These are phyloP conservation scores for Scaptomyza hsui DNA, from an alignment of 1,140 invertebrate genomes.

Conservation along the genomic window DNA sequence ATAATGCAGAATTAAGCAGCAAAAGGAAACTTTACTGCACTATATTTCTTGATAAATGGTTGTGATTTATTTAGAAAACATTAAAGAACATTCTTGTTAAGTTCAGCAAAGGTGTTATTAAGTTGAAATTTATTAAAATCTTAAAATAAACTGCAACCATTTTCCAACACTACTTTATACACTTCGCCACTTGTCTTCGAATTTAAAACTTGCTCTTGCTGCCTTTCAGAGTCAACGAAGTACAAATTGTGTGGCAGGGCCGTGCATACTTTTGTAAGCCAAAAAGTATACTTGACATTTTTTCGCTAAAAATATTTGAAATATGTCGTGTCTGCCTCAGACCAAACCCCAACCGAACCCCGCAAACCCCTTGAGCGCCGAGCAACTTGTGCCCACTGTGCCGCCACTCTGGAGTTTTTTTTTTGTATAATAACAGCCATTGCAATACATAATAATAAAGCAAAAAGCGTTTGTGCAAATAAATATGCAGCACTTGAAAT, in stretches of 20 bases:
- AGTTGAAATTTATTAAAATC: too few species aligned
- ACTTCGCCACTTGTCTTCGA: background rate
- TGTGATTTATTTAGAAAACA: too few species aligned
- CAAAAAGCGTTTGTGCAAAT: constrained; percentile 75
- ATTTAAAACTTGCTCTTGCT: constrained; percentile 13
- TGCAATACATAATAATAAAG: constrained; percentile 77
- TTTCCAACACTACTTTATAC: too few species aligned
- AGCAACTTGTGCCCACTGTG: constrained; percentile 44
- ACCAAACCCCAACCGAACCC: constrained; percentile 25
- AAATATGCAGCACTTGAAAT: constrained; percentile 79
- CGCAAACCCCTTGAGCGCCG: constrained; percentile 46
- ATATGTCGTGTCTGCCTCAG: constrained; percentile 53
- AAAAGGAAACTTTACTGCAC: constrained; percentile 3
- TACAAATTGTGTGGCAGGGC: background rate
- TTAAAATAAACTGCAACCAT: too few species aligned
- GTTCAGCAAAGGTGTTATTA: too few species aligned
- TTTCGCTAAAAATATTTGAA: constrained; percentile 65
- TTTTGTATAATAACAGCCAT: constrained; percentile 64
- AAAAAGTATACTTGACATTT: constrained; percentile 75
- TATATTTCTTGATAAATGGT: too few species aligned
- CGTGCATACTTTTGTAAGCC: constrained; percentile 60
- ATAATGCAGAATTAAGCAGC: constrained; percentile 23
- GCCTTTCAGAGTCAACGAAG: constrained; percentile 1
- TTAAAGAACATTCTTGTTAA: too few species aligned
- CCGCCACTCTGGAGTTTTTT: constrained; percentile 6